Evolutionary conservation across 2,888 invertebrate species (phyloP), one percentile per base, ranked within the genome.

Genomic region (Hirtodrosophila duncani): DNA sequence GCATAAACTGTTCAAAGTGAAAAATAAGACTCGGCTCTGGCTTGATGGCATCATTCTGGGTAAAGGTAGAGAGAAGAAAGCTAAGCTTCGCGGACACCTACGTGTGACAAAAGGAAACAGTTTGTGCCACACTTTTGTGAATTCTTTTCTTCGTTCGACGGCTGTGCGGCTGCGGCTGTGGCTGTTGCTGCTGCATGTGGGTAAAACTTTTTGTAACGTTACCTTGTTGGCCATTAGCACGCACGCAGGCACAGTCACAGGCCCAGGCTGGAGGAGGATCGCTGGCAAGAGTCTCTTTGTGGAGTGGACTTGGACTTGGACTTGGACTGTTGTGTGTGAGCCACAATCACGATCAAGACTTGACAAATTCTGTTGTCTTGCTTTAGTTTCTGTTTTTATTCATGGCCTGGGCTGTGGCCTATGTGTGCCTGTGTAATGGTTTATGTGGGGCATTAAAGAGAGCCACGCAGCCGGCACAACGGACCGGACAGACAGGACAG

Each of bases 291-390:
- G 11, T n/a, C n/a, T n/a, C n/a, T n/a, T n/a, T n/a, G 34, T 9
- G 34, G 38, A 46, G 31, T 45, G 13, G 30, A 4, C 20, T 29
- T 29, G 39, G 26, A 21, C 16, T 33, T 9, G 9, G 18, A 26
- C 31, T 17, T 16, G 29, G 21, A 37, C 13, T 36, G 37, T 31
- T 39, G 36, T 18, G 43, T 51, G 51, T 41, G 36, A 36, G 34
- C 56, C 53, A 60, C 66, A 82, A 83, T 83, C 81, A 80, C 64
- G 83, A 83, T 82, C 78, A 58, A 59, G 79, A 56, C 71, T 78
- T 81, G 81, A 81, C 81, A 83, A 81, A 81, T 83, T 83, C 83
- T 80, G 66, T 77, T 71, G 81, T 77, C 82, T 83, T 80, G 68
- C 63, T 80, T 81, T 66, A 68, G 56, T 62, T 65, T 46, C 27